Evolutionary conservation across 64 coral and sea anemone genomes (phyloP).

Genomic region (Astreopora myriophthalma): DNA sequence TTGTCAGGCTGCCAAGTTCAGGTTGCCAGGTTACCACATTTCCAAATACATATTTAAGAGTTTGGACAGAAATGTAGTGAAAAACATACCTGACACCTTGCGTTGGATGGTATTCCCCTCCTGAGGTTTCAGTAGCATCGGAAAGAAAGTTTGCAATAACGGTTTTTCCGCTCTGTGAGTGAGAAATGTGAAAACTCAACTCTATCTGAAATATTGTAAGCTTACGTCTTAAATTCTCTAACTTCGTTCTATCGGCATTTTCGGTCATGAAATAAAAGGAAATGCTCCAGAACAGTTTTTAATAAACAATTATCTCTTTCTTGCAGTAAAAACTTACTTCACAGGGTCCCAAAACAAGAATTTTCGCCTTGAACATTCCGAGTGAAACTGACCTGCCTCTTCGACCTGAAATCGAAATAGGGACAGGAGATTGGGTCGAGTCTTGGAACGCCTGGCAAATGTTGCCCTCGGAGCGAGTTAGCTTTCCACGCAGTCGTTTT

Average conservation of each 20-base stretch:
- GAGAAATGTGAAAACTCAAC: not conserved
- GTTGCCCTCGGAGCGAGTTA: too few species aligned
- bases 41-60: too few species aligned
- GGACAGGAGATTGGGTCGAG: constrained; percentile 6
- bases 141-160: constrained; percentile 95
- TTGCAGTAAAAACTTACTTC: constrained; percentile 57
- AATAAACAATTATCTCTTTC: not conserved
- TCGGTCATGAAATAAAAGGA: constrained; percentile 7
- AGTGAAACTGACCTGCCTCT: constrained; percentile 69
- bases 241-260: not conserved
- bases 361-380: constrained; percentile 98
- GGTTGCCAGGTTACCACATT: not conserved
- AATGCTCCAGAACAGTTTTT: not conserved
- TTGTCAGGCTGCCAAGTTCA: too few species aligned
- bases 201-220: not conserved
- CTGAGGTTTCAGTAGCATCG: constrained; percentile 98
- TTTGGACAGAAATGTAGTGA: too few species aligned
- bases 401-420: constrained; percentile 67
- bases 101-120: constrained; percentile 93
- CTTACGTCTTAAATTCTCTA: too few species aligned
- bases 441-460: not conserved
- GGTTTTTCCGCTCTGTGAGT: constrained; percentile 90
- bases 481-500: too few species aligned
- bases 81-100: constrained; percentile 97
- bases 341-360: constrained; percentile 96